phyloP scores from a whole-genome alignment of 2,888 invertebrate genomes.

The Leptopilina myrica region DNA sequence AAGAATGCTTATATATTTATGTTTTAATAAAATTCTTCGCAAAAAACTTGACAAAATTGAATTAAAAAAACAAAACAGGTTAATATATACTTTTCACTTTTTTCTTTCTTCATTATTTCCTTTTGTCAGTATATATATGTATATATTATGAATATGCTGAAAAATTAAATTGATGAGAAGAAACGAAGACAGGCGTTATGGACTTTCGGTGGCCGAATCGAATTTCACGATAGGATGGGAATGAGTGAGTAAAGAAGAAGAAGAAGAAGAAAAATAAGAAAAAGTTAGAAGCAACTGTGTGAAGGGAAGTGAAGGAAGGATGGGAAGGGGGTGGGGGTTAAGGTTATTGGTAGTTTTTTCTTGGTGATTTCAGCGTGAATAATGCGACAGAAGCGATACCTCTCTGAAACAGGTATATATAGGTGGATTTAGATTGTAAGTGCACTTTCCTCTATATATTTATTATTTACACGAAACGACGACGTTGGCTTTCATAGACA shows the following conservation, averaged over 20 bases:
- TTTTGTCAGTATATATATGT: too few relatives aligned
- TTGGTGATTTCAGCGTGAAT: constrained; percentile 49
- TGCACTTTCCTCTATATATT: neutral
- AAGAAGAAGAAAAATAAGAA: too few relatives aligned
- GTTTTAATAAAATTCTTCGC: too few relatives aligned
- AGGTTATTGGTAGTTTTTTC: constrained; percentile 11
- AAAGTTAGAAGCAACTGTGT: too few relatives aligned
- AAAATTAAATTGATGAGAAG: constrained; percentile 22
- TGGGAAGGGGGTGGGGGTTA: too few relatives aligned
- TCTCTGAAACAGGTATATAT: constrained; percentile 1
- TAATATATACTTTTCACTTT: too few relatives aligned
- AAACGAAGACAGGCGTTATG: constrained; percentile 1
- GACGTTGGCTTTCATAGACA: neutral
- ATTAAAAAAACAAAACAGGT: too few relatives aligned
- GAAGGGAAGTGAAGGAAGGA: too few relatives aligned
- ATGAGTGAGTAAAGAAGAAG: neutral
- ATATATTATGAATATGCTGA: too few relatives aligned
- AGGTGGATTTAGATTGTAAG: constrained; percentile 20
- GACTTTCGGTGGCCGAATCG: constrained; percentile 40
- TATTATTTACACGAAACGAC: neutral
- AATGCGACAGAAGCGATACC: constrained; percentile 46
- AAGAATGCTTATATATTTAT: too few relatives aligned
- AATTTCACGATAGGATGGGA: constrained; percentile 34
- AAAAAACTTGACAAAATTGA: too few relatives aligned
- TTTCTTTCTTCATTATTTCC: too few relatives aligned